phyloP scores from a whole-genome alignment of 1,140 invertebrate species.

The Triops longicaudatus region DNA sequence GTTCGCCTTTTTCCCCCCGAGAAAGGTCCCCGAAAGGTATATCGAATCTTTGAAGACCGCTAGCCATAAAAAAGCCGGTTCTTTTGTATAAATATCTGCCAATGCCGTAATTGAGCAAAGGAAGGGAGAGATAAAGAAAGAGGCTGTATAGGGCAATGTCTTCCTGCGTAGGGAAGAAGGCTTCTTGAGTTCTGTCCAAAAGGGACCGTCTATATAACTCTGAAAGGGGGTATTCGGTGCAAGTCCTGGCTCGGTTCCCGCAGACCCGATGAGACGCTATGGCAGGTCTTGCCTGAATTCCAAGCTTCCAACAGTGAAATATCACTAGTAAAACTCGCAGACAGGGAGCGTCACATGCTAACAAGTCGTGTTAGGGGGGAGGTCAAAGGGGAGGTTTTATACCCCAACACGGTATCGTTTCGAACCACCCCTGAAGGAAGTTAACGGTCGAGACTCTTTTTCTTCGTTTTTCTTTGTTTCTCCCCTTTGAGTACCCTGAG shows the following conservation, averaged over 20 bases:
- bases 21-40: neutral
- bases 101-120: neutral
- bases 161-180: conserved; percentile 2
- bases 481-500: too few relatives aligned
- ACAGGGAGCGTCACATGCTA: neutral
- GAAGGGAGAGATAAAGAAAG: neutral
- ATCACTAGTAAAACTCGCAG: neutral
- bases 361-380: neutral
- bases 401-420: neutral
- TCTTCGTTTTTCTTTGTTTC: too few relatives aligned
- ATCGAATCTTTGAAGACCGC: neutral
- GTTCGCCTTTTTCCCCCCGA: neutral
- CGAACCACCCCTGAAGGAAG: neutral
- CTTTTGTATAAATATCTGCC: conserved; percentile 15
- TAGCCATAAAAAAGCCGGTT: neutral
- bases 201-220: conserved; percentile 3
- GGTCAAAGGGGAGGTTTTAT: neutral
- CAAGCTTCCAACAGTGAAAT: neutral
- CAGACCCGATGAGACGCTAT: neutral
- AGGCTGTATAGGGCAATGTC: neutral
- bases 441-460: too few relatives aligned
- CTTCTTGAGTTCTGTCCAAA: neutral
- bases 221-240: neutral
- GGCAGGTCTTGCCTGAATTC: neutral
- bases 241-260: neutral